A percentile compares a stretch with the other conserved stretches of the same genome.
phyloP scores from a whole-genome alignment of 2,113 vertebrate species.

The Corythoichthys intestinalis region DNA sequence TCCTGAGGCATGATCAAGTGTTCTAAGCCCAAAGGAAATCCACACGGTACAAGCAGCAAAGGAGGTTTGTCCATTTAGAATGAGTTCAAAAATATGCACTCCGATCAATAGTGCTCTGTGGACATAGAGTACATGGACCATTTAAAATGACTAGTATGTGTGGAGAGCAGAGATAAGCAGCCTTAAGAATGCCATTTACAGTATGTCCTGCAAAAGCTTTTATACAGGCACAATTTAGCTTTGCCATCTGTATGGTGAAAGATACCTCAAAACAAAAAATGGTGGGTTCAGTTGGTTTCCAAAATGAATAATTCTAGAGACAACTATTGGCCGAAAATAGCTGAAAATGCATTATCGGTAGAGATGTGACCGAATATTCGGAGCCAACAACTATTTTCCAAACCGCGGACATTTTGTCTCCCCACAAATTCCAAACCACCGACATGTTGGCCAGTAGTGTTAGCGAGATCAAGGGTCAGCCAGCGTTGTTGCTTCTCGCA shows the following conservation, averaged over 20 bases:
- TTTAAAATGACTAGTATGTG: conserved; percentile 25
- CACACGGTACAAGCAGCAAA: conserved; percentile 1
- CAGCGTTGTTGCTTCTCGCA: too few species aligned
- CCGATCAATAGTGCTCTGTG: conserved; percentile 48
- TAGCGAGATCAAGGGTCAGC: too few species aligned
- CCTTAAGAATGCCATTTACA: neutral
- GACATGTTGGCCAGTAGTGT: too few species aligned
- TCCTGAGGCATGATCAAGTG: conserved; percentile 19
- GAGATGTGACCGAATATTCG: too few species aligned
- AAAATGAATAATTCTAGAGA: too few species aligned
- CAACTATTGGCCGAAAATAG: too few species aligned
- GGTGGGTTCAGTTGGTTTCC: too few species aligned
- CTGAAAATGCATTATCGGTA: too few species aligned
- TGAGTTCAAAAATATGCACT: conserved; percentile 44
- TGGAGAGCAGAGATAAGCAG: neutral
- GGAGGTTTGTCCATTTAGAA: conserved; percentile 36
- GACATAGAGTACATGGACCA: conserved; percentile 34
- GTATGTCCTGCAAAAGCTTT: neutral
- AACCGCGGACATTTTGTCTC: too few species aligned
- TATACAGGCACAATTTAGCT: neutral
- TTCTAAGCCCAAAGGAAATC: neutral
- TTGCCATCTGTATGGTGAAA: neutral
- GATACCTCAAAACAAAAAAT: too few species aligned
- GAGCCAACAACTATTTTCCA: too few species aligned
- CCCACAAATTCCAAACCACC: too few species aligned